Evolutionary conservation across 2,797 vertebrate genomes (phyloP), one percentile per base, ranked within the genome.

Genomic region (Adrianichthys oophorus): DNA sequence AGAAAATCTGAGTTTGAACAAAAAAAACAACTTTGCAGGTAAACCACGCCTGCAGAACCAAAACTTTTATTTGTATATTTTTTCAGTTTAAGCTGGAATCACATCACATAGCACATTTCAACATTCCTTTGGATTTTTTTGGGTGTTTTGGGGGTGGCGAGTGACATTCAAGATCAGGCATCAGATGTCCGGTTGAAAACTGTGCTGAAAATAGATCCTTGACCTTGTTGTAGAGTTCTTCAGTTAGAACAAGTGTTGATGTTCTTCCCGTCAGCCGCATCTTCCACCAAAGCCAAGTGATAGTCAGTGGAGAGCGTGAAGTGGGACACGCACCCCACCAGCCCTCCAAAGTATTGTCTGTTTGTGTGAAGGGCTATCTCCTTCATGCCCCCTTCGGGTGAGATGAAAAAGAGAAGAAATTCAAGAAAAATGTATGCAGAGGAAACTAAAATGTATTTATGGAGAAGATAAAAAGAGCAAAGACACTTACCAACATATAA

Each of bases 301-400:
- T 94, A 97, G 84, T 98, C 96, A 0, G 95, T 98, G n/a, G 96
- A 97, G 46, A 99, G 93, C 0, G 95, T 98, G 83, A 99, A 92
- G 82, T 98, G 97, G 4, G 97, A 98, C 82, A 99, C 91, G 53
- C 97, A 99, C 61, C 97, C 97, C 69, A 98, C 92, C 47, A 99
- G 85, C 26, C 97, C 97, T 37, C 92, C 87, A 67, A 94, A 65
- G 74, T 97, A 98, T 65, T 95, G 95, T 51, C 95, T 89, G 91
- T 95, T 95, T 0, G 96, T 98, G 85, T 96, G 95, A 48, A 98
- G 90, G 1, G 94, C 94, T 0, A 98, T 94, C 66, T 99, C 97
- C 81, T 94, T 97, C 96, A 99, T 98, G 57, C 97, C 97, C 52
- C 97, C 97, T 99, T 83, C 15, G 62, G 21, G 17, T 15, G 10